Evolutionary conservation across 2,888 invertebrate species (phyloP).

Genomic region (Megastigmus dorsalis): DNA sequence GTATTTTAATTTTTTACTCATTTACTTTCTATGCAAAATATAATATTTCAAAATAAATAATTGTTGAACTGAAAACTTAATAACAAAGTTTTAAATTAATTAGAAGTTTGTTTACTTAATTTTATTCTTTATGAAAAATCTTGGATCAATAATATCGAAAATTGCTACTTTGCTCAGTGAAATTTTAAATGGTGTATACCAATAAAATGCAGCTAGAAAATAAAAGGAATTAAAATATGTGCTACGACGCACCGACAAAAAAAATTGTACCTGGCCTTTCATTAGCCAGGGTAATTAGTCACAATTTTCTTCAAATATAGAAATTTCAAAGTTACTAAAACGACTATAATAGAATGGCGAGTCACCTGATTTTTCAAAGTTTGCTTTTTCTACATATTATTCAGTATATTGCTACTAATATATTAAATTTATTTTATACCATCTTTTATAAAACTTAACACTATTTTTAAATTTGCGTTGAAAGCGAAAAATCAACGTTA

Average conservation of each 20-base stretch:
- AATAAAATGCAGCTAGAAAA: constrained; percentile 13
- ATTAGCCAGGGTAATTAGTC: constrained; percentile 37
- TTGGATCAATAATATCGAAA: background rate
- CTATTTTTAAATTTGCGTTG: constrained; percentile 21
- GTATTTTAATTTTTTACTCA: too few relatives aligned
- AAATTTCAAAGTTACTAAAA: constrained; percentile 33
- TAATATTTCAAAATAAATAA: too few relatives aligned
- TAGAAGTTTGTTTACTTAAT: background rate
- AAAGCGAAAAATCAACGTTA: background rate
- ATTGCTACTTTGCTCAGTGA: constrained; percentile 10
- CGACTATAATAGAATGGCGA: constrained; percentile 1
- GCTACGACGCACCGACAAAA: background rate
- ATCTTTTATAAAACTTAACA: constrained; percentile 24
- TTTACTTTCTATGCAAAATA: too few relatives aligned
- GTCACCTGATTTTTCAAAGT: constrained; percentile 46
- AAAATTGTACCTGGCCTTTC: constrained; percentile 22
- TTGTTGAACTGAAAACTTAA: too few relatives aligned
- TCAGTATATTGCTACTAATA: constrained; percentile 5
- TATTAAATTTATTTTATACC: constrained; percentile 16
- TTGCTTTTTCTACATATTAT: background rate
- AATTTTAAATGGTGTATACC: too few relatives aligned
- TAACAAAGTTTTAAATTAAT: background rate
- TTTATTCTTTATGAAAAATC: constrained; percentile 24
- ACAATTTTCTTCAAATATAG: constrained; percentile 20
- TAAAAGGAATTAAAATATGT: background rate